Percentiles rank a stretch among this genome's conserved stretches.
phyloP scores from a whole-genome alignment of 2,888 invertebrate genomes.

The Sinodicranocentrus sp. region DNA sequence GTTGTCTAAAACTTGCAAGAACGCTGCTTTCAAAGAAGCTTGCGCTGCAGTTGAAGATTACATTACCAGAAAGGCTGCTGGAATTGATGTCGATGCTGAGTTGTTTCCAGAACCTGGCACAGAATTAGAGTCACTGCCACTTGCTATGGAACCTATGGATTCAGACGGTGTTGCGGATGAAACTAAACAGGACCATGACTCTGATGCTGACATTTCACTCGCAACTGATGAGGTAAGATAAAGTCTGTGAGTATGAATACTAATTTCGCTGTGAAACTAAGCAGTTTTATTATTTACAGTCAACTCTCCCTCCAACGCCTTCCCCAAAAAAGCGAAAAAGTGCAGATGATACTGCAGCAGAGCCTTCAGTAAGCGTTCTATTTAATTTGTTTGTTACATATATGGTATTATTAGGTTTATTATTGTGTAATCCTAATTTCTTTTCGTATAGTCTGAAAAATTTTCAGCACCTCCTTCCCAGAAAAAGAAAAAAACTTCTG shows the following conservation, averaged over 20 bases:
- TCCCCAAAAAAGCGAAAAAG: constrained; percentile 56
- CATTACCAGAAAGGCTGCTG: constrained; percentile 78
- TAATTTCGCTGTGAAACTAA: no score
- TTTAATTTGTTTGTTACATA: not conserved
- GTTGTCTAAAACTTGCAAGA: constrained; percentile 87
- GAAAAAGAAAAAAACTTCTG: constrained; percentile 61
- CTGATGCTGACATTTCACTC: not conserved
- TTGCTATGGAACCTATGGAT: no score
- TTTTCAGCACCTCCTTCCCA: constrained; percentile 31
- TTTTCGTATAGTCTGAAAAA: not conserved
- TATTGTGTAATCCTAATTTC: not conserved
- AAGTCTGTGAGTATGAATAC: no score
- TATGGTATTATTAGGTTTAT: not conserved
- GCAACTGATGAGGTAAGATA: constrained; percentile 7
- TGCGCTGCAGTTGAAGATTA: constrained; percentile 89
- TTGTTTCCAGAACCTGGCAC: constrained; percentile 24
- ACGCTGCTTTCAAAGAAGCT: constrained; percentile 87
- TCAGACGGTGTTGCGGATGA: not conserved
- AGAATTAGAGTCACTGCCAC: no score
- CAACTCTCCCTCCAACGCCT: not conserved
- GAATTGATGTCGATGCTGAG: constrained; percentile 68
- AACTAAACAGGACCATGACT: not conserved
- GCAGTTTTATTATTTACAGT: constrained; percentile 12
- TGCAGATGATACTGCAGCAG: constrained; percentile 28
- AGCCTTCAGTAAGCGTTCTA: constrained; percentile 27